A percentile compares a stretch with the other conserved stretches of the same genome.
phyloP scores from a whole-genome alignment of 2,888 invertebrate genomes.

The Aricia artaxerxes region DNA sequence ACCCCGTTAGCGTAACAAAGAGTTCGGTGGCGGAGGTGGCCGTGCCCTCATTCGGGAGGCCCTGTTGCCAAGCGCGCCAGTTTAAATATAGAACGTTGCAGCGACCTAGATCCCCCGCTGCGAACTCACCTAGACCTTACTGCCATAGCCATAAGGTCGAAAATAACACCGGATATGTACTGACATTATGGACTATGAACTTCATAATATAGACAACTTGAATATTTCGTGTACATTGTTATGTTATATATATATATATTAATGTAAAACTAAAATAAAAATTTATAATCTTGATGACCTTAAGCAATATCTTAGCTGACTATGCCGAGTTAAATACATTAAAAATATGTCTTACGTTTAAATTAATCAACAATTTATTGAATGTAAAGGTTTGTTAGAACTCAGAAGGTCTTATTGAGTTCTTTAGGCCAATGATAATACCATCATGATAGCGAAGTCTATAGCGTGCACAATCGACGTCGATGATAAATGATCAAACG shows the following conservation, averaged over 20 bases:
- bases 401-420: no score
- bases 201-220: not conserved
- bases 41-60: slow-evolving; percentile 42
- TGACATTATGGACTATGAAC: not conserved
- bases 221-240: not conserved
- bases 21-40: slow-evolving; percentile 31
- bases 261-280: not conserved
- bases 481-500: no score
- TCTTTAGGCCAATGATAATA: no score
- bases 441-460: not conserved
- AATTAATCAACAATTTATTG: not conserved
- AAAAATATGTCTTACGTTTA: not conserved
- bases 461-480: no score
- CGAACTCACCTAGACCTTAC: slow-evolving; percentile 38
- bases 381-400: not conserved
- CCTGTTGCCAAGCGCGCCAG: slow-evolving; percentile 50
- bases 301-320: not conserved
- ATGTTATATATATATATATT: not conserved
- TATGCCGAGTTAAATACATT: not conserved
- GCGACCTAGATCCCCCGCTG: slow-evolving; percentile 40
- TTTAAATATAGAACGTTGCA: slow-evolving; percentile 51
- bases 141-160: not conserved
- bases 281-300: not conserved
- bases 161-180: not conserved
- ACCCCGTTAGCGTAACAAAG: slow-evolving; percentile 15